These are phyloP conservation scores for Capitulum mitella DNA, from an alignment of 2,888 invertebrate genomes.

Conservation along the genomic window DNA sequence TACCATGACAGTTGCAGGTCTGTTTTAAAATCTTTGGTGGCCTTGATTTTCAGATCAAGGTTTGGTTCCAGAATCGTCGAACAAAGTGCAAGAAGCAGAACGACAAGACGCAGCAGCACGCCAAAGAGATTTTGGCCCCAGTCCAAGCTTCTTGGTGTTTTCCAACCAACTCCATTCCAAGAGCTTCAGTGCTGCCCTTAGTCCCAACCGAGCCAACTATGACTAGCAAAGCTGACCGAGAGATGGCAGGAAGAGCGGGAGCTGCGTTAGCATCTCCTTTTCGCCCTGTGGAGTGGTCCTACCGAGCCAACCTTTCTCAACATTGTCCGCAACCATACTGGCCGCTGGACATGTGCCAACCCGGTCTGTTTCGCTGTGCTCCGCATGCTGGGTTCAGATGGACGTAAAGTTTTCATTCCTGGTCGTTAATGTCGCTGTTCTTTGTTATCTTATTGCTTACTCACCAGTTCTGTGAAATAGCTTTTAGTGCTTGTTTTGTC, in stretches of 20 bases:
- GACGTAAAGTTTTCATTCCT: not conserved
- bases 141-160: not conserved
- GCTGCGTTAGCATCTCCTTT: not conserved
- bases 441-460: too few relatives aligned
- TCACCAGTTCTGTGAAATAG: too few relatives aligned
- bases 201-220: not conserved
- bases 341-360: not conserved
- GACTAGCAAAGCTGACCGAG: not conserved
- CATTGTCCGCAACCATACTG: not conserved
- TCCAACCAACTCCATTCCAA: not conserved
- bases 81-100: conserved; percentile 41
- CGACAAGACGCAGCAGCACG: not conserved
- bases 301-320: not conserved
- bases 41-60: conserved; percentile 42
- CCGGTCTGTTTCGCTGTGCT: not conserved
- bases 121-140: not conserved
- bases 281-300: not conserved
- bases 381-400: not conserved
- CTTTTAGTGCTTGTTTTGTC: too few relatives aligned
- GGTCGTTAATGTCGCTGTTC: too few relatives aligned
- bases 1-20: too few relatives aligned
- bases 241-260: not conserved
- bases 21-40: too few relatives aligned
- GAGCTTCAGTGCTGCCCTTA: not conserved
- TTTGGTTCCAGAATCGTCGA: conserved; percentile 45